Base-by-base conservation (phyloP, 2,797 vertebrate genomes). In the Salarias fasciatus region DNA sequence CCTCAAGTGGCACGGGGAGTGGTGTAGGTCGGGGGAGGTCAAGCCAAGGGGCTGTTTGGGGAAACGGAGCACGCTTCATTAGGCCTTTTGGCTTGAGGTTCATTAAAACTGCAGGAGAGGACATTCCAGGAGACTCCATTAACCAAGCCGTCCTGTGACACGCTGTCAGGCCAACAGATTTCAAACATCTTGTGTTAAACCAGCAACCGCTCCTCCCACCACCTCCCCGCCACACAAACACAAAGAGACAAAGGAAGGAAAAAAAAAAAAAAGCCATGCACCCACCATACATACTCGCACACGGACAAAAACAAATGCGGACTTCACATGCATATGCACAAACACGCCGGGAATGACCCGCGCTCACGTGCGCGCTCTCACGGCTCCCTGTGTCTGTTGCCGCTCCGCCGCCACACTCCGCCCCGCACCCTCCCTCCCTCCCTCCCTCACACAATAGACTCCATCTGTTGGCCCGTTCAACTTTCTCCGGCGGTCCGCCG, bases 71-170 rank as follows among this genome's bases (percentile, higher is more conserved):
- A 92, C 52, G 89, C 88, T 90, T 91, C 89, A 92, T 92, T 92
- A 91, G 87, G 82, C 85, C 88, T 89, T 91, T 93, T 92, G 84
- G 88, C 69, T 85, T 64, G 56, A 81, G 82, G 85, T 92, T 93
- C 91, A 94, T 92, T 93, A 92, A 92, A 92, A 88, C 87, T 76
- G 85, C 88, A 90, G 87, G 84, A 91, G 80, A 79, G 77, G 74
- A 89, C 91, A 92, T 92, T 93, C 90, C 90, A 90, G 72, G 84
- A 87, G 83, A 90, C 88, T 90, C 83, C 72, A 86, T 92, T 92
- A 91, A 93, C 86, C 82, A 80, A 77, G 85, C 75, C 59, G 75
- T 73, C 75, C 57, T 59, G 75, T 79, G 74, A 85, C 78, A 82
- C 12, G 54, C 83, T 80, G 77, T 84, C 86, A 86, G 77, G 56